These are phyloP conservation scores for Chrysolina haemoptera DNA, from an alignment of 2,888 invertebrate genomes.

Conservation along the genomic window DNA sequence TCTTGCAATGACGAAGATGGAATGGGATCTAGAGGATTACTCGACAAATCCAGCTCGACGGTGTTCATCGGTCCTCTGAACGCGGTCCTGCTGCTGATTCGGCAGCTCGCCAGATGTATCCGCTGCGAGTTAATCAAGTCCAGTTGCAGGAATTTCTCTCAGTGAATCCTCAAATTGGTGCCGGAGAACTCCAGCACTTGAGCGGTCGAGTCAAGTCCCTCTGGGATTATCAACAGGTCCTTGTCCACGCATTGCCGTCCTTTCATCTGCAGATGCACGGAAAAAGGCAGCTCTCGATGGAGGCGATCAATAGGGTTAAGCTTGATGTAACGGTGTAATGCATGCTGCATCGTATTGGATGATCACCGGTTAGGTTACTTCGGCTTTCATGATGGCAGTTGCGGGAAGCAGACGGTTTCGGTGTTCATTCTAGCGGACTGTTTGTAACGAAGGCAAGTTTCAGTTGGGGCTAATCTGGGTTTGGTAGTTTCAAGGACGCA, in stretches of 20 bases:
- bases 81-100: slow-evolving; percentile 83
- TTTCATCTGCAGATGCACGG: slow-evolving; percentile 93
- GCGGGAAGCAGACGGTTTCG: neutral
- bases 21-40: slow-evolving; percentile 83
- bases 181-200: slow-evolving; percentile 90
- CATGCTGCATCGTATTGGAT: slow-evolving; percentile 39
- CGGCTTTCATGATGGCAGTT: neutral
- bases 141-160: slow-evolving; percentile 84
- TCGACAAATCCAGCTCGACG: slow-evolving; percentile 89
- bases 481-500: too few species aligned
- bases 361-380: neutral
- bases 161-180: slow-evolving; percentile 86
- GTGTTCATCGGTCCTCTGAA: slow-evolving; percentile 89
- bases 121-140: slow-evolving; percentile 89
- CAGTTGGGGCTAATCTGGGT: neutral
- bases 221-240: slow-evolving; percentile 83
- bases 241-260: slow-evolving; percentile 89
- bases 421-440: neutral
- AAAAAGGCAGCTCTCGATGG: slow-evolving; percentile 46
- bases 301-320: slow-evolving; percentile 31
- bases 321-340: slow-evolving; percentile 34
- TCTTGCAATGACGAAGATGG: slow-evolving; percentile 86
- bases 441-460: slow-evolving; percentile 24
- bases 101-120: slow-evolving; percentile 85
- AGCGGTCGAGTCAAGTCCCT: slow-evolving; percentile 85